Conservation (phyloP, 2,113 vertebrate genomes). For the Microtus richardsoni region DNA sequence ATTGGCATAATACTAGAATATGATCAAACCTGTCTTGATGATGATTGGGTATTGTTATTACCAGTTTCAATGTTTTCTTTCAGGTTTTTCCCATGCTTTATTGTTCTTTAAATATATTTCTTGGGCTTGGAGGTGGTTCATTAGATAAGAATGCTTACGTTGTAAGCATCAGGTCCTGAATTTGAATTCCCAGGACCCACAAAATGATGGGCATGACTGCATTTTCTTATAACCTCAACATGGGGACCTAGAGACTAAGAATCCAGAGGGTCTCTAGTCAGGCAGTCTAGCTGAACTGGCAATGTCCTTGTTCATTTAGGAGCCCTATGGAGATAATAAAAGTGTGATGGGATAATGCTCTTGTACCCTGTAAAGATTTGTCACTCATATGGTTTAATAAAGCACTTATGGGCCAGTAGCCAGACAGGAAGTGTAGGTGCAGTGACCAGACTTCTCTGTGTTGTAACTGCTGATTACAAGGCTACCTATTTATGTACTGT, state of each 20-base stretch:
- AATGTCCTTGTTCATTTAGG: neutral
- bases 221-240: neutral
- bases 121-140: neutral
- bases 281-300: neutral
- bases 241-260: neutral
- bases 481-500: neutral
- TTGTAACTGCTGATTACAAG: neutral
- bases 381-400: too few relatives aligned
- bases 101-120: neutral
- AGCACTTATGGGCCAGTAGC: too few relatives aligned
- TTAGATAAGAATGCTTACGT: neutral
- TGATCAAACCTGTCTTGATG: neutral
- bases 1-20: constrained; percentile 8
- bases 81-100: neutral
- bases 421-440: too few relatives aligned
- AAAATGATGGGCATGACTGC: neutral
- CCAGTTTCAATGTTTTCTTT: neutral
- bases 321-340: neutral
- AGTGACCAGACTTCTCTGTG: neutral
- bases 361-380: too few relatives aligned
- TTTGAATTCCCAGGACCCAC: neutral
- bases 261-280: neutral
- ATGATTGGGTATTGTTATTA: constrained; percentile 10
- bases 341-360: too few relatives aligned
- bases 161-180: neutral